These are phyloP conservation scores for Silurus asotus DNA, from an alignment of 2,113 vertebrate species.

Conservation along the genomic window DNA sequence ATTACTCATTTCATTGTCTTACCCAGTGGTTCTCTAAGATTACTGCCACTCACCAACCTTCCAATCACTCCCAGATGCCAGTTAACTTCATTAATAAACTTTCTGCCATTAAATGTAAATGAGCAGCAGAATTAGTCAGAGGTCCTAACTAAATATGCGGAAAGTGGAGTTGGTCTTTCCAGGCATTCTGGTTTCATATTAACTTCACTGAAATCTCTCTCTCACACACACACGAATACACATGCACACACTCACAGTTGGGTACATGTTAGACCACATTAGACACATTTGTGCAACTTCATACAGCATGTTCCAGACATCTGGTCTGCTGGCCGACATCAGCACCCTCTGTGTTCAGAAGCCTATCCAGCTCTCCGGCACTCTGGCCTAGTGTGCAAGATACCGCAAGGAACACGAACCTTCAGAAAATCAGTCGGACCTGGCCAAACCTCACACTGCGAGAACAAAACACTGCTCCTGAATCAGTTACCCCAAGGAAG, in stretches of 20 bases:
- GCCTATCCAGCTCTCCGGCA: neutral
- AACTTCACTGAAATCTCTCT: conserved; percentile 15
- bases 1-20: conserved; percentile 53
- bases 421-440: neutral
- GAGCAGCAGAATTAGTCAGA: conserved; percentile 43
- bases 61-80: conserved; percentile 54
- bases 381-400: neutral
- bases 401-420: neutral
- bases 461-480: neutral
- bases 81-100: conserved; percentile 53
- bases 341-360: conserved; percentile 9
- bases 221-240: neutral
- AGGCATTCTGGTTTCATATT: conserved; percentile 31
- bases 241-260: conserved; percentile 39
- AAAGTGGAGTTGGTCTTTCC: conserved; percentile 40
- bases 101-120: conserved; percentile 50
- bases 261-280: conserved; percentile 49
- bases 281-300: conserved; percentile 29
- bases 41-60: conserved; percentile 48
- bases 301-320: conserved; percentile 35
- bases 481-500: neutral
- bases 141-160: conserved; percentile 33
- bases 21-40: conserved; percentile 51
- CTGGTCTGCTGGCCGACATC: conserved; percentile 22
- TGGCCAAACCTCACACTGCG: conserved; percentile 7